Percentiles rank a stretch among this genome's conserved stretches.
Conservation (phyloP, 1,140 invertebrate species). For the Diachasmimorpha longicaudata region DNA sequence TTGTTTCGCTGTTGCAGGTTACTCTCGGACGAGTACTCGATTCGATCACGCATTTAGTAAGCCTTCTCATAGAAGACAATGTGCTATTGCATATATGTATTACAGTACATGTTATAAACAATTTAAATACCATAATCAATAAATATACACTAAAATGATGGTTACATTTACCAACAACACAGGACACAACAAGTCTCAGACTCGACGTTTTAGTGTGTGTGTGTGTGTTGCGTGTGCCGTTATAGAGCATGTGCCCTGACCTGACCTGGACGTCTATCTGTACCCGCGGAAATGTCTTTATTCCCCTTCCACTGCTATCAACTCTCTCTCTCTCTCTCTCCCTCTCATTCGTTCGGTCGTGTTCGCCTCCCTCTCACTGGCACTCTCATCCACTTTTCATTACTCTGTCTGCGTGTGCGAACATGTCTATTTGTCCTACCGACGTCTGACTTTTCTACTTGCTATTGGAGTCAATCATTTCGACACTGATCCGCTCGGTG, state of each 20-base stretch:
- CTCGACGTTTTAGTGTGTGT: not conserved
- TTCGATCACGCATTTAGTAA: constrained; percentile 64
- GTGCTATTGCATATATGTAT: constrained; percentile 49
- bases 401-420: too few relatives aligned
- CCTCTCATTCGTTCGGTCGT: constrained; percentile 6
- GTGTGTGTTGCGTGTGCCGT: constrained; percentile 43
- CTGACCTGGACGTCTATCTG: constrained; percentile 31
- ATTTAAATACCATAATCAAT: constrained; percentile 16
- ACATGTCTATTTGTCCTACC: constrained; percentile 21
- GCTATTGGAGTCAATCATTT: not conserved
- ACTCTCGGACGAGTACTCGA: constrained; percentile 63
- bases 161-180: constrained; percentile 20
- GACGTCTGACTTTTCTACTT: not conserved
- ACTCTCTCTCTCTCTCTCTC: constrained; percentile 14
- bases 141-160: constrained; percentile 27
- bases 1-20: constrained; percentile 63
- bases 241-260: constrained; percentile 54
- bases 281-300: constrained; percentile 14
- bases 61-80: constrained; percentile 58
- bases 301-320: not conserved
- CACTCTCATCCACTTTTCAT: not conserved
- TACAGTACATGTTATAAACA: constrained; percentile 20
- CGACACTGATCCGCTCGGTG: not conserved
- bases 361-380: constrained; percentile 13
- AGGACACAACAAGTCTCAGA: constrained; percentile 16